Base-by-base conservation (phyloP, 2,113 vertebrate genomes). In the Sceloporus undulatus region DNA sequence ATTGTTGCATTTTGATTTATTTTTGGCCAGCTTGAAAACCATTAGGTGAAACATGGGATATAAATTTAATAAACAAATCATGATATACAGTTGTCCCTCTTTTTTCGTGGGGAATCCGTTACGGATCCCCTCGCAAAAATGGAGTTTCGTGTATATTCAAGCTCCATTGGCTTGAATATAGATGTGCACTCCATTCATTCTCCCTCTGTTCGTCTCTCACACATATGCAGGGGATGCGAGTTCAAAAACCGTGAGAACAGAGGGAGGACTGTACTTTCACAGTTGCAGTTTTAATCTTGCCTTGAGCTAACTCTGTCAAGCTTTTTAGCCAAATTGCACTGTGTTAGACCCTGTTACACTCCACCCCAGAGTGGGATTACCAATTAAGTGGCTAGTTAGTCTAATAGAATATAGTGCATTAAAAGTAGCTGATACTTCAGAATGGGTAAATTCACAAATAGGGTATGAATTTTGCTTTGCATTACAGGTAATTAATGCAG, bases 401-500 rank as follows among this genome's bases (percentile, higher is more conserved):
- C 74, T 65, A 54, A 52, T 59, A 38, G 48, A 77, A 68, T 13
- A 9, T n/a, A 73, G 4, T 9, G 54, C 10, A 54, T 73, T 38
- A 54, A 8, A 73, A 40, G 25, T n/a, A 48, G 40, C 29, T 13
- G 38, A 40, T 29, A 21, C 62, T 42, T 77, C 73, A 27, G 75
- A 56, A 74, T 65, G 38, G 21, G 52, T 75, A 75, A 73, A 38
- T 86, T 40, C 13, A 82, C 88, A 88, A 52, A 7, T 87, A n/a
- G 80, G 0, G 0, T 7, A 54, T 70, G 65, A 84, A 89, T 34
- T 77, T 85, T 54, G 59, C 59, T 84, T 6, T 96, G 71, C 97
- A 96, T 98, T 96, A 1, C 96, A 99, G 99, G 99, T 99, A 93
- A 99, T 99, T 95, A 99, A 99, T 90, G 99, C 98, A 82, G 99